Conservation (phyloP, 2,888 invertebrate species). For the Carcina quercana region DNA sequence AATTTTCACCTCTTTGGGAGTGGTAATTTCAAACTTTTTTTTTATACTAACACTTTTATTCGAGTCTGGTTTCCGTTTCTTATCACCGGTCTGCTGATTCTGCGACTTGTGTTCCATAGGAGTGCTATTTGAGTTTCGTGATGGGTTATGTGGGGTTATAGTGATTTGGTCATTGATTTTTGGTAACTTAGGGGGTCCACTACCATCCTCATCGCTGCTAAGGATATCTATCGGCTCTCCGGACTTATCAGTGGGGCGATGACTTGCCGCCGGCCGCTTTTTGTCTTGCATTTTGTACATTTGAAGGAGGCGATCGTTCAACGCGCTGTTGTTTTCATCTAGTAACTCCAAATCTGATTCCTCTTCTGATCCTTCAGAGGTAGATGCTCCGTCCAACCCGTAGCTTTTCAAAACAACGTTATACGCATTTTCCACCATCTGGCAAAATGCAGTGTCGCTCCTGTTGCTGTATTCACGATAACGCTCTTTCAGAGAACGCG, state of each 20-base stretch:
- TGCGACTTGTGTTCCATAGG: slow-evolving; percentile 34
- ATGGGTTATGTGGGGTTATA: slow-evolving; percentile 61
- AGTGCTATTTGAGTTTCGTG: slow-evolving; percentile 37
- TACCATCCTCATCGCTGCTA: slow-evolving; percentile 58
- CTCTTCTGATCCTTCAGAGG: slow-evolving; percentile 75
- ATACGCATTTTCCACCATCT: slow-evolving; percentile 85
- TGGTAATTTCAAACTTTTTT: slow-evolving; percentile 48
- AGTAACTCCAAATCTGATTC: slow-evolving; percentile 82
- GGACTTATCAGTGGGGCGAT: slow-evolving; percentile 50
- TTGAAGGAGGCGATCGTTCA: slow-evolving; percentile 71
- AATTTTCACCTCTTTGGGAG: slow-evolving; percentile 54
- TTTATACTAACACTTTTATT: slow-evolving; percentile 35
- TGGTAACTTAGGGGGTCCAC: slow-evolving; percentile 58
- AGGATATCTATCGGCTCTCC: slow-evolving; percentile 65
- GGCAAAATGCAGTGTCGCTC: slow-evolving; percentile 86
- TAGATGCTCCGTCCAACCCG: slow-evolving; percentile 75
- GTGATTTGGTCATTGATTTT: slow-evolving; percentile 68
- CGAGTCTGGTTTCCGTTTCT: slow-evolving; percentile 52
- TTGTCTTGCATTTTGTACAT: slow-evolving; percentile 70
- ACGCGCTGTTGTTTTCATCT: slow-evolving; percentile 86
- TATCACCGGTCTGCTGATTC: slow-evolving; percentile 39
- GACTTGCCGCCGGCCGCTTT: slow-evolving; percentile 51
- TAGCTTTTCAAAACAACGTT: slow-evolving; percentile 81
- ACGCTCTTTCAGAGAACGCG: slow-evolving; percentile 83
- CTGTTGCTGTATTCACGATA: slow-evolving; percentile 85